Evolutionary conservation across 2,888 invertebrate genomes (phyloP), one percentile per base, ranked within the genome.

Genomic region (Platycnemis pennipes): DNA sequence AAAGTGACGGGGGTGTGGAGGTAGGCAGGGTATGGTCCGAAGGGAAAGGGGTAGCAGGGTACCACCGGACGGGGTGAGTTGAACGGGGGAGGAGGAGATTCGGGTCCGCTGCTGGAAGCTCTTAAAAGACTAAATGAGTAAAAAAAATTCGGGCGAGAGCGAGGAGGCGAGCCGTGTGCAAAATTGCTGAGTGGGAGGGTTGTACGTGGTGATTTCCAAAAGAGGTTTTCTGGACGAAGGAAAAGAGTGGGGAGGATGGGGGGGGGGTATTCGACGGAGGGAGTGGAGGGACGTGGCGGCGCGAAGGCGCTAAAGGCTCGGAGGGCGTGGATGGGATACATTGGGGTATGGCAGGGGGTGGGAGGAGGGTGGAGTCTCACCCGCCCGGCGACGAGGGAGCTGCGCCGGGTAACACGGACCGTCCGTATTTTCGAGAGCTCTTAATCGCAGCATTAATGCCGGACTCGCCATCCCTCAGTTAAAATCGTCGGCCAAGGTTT

Each of bases 131-230:
- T 91, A 91, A 91, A 91, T 91, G 91, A 91, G 91, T 91, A 69
- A 91, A 91, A 63, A 91, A 91, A 91, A 91, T 89, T n/a, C 16
- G 91, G 45, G 91, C 56, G 22, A 8, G 89, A 56, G 88, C 11
- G 63, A 16, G 8, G 11, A 26, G 77, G 37, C 63, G 91, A 91
- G 63, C 91, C 91, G 91, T 69, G 91, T 91, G 91, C 91, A 91
- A 91, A 91, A 91, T 91, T 91, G 91, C 91, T 91, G 91, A 91
- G 91, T 69, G 91, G 69, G 91, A 91, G 56, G 91, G 91, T 77
- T 69, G 91, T 91, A 91, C 91, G 91, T 91, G 91, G 91, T 91
- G 91, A 91, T 91, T 91, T 91, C 69, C 89, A n/a, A 91, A 91
- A 91, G 91, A 91, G 91, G 91, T 91, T 91, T 91, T 91, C 63